These are phyloP conservation scores for Alcis repandata DNA, from an alignment of 2,888 invertebrate species.

Conservation along the genomic window DNA sequence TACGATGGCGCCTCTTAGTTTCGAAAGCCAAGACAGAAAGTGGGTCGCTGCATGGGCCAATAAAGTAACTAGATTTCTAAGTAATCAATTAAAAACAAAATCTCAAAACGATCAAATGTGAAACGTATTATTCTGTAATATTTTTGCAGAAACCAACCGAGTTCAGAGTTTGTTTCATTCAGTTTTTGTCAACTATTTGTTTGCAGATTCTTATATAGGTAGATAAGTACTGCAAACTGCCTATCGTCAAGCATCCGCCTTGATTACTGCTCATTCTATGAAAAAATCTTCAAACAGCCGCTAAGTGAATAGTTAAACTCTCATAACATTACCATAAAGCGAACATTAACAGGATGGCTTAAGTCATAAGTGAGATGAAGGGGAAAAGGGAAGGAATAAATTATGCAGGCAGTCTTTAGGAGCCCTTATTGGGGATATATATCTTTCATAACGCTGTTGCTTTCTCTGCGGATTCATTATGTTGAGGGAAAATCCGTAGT, in stretches of 20 bases:
- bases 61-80: too few relatives aligned
- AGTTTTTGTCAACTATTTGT: too few relatives aligned
- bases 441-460: slow-evolving; percentile 39
- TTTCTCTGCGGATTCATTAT: slow-evolving; percentile 30
- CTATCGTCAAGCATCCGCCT: background rate
- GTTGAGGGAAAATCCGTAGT: slow-evolving; percentile 11
- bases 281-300: slow-evolving; percentile 76
- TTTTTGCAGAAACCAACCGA: too few relatives aligned
- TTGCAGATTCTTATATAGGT: too few relatives aligned
- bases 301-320: slow-evolving; percentile 86
- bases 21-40: too few relatives aligned
- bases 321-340: slow-evolving; percentile 84
- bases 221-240: background rate
- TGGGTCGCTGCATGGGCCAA: too few relatives aligned
- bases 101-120: too few relatives aligned
- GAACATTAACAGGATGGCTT: slow-evolving; percentile 75
- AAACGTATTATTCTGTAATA: too few relatives aligned
- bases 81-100: too few relatives aligned
- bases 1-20: too few relatives aligned
- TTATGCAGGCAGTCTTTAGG: slow-evolving; percentile 36
- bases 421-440: slow-evolving; percentile 38
- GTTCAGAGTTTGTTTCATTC: too few relatives aligned
- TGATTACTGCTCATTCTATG: slow-evolving; percentile 58
- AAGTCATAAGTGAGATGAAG: slow-evolving; percentile 58
- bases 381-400: slow-evolving; percentile 27